These are phyloP conservation scores for Rhinichthys klamathensis DNA, from an alignment of 2,113 vertebrate species.

Conservation along the genomic window DNA sequence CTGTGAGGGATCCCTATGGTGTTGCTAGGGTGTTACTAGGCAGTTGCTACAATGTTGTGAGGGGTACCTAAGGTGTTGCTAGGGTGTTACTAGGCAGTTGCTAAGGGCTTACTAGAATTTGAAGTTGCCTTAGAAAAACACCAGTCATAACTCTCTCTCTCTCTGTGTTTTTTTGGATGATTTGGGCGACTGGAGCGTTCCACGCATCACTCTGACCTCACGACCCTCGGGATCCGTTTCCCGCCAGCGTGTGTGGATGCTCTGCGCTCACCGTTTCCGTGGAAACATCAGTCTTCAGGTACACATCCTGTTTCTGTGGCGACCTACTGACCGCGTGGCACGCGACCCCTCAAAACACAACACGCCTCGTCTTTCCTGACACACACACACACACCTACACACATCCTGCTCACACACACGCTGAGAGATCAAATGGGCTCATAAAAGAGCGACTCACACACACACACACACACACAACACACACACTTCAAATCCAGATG, in stretches of 20 bases:
- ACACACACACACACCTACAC: slow-evolving; percentile 18
- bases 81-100: no score
- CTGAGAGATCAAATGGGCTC: not conserved
- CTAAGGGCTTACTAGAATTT: not conserved
- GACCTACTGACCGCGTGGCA: slow-evolving; percentile 64
- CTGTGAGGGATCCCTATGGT: no score
- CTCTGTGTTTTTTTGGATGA: not conserved
- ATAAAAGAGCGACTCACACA: slow-evolving; percentile 4
- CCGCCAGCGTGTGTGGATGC: slow-evolving; percentile 9
- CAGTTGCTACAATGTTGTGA: no score
- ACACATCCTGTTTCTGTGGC: slow-evolving; percentile 70
- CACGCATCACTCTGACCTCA: slow-evolving; percentile 8
- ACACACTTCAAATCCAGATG: not conserved
- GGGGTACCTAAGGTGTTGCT: no score
- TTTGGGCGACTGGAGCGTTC: slow-evolving; percentile 41
- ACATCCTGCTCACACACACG: slow-evolving; percentile 26
- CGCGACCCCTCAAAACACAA: slow-evolving; percentile 59
- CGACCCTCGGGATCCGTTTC: slow-evolving; percentile 26
- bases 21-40: no score
- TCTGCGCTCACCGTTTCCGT: slow-evolving; percentile 60
- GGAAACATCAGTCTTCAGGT: slow-evolving; percentile 68
- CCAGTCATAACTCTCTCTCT: not conserved
- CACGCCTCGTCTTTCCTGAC: slow-evolving; percentile 32
- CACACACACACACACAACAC: slow-evolving; percentile 12
- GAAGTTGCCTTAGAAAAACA: not conserved